A percentile compares a stretch with the other conserved stretches of the same genome.
Conservation (phyloP, 2,888 invertebrate genomes). For the Polydrusus cervinus region DNA sequence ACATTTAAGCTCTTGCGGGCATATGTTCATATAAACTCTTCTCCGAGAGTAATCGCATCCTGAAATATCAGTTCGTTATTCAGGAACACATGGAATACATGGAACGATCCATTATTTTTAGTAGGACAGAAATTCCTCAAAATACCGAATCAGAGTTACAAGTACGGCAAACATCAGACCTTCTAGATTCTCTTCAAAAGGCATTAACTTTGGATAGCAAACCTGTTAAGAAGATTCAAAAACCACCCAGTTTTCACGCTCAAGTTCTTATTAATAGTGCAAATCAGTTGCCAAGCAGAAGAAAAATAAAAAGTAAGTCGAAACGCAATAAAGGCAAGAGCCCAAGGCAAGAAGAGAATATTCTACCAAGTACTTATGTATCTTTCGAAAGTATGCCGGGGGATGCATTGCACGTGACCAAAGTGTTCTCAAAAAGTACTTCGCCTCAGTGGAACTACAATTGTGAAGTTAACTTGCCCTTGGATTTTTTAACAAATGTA, state of each 20-base stretch:
- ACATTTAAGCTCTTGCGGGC: too few relatives aligned
- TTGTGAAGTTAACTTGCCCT: conserved; percentile 72
- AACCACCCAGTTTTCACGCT: conserved; percentile 69
- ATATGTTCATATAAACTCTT: too few relatives aligned
- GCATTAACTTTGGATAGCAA: conserved; percentile 62
- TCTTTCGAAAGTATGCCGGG: conserved; percentile 73
- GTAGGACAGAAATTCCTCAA: conserved; percentile 18
- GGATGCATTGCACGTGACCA: conserved; percentile 69
- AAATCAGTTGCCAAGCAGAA: conserved; percentile 73
- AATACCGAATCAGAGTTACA: conserved; percentile 43
- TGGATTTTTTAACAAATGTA: conserved; percentile 74
- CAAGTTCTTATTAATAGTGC: conserved; percentile 75
- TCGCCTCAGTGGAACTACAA: conserved; percentile 75
- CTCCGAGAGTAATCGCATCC: too few relatives aligned
- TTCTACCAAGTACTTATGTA: conserved; percentile 77
- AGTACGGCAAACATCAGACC: conserved; percentile 63
- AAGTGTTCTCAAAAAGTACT: conserved; percentile 72
- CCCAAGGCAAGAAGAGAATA: conserved; percentile 61
- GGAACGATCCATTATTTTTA: neutral
- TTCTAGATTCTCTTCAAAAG: conserved; percentile 68
- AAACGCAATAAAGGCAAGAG: conserved; percentile 63
- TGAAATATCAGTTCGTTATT: too few relatives aligned
- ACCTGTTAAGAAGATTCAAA: conserved; percentile 22
- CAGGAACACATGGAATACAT: too few relatives aligned
- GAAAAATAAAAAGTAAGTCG: conserved; percentile 66